Base-by-base conservation (phyloP, 2,888 invertebrate genomes). In the Oxyteleia sp. region DNA sequence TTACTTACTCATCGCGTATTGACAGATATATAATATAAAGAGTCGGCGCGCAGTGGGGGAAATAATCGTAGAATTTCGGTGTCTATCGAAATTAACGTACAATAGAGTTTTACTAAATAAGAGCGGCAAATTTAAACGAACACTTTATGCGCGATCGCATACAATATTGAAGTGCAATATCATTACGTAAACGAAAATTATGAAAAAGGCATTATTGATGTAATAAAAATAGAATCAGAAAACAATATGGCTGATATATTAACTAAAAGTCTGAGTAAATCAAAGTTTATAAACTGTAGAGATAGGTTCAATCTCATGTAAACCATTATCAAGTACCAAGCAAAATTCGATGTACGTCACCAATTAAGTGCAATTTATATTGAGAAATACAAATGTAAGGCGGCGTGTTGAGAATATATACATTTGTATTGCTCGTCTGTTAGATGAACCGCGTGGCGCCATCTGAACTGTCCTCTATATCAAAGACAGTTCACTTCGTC, bases 151-250 rank as follows among this genome's bases (percentile, higher is more conserved):
- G n/a, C n/a, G n/a, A n/a, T n/a, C n/a, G n/a, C n/a, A n/a, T n/a
- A n/a, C n/a, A n/a, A n/a, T n/a, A n/a, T n/a, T n/a, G 55, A 55
- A 55, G 41, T 59, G 2, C 49, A 49, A 49, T 49, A 23, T 49
- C 23, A 49, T 49, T 49, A 49, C 10, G 11, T 49, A 18, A 49
- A 49, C 23, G 23, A 49, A 49, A 49, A 49, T 23, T 49, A 49
- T 23, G 23, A 49, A 49, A 49, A 49, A 23, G 49, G 49, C n/a
- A n/a, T 49, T 18, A 49, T 20, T 49, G 49, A 49, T 8, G n/a
- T 23, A n/a, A 23, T 18, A 20, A 49, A 23, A 49, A 3, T 49
- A n/a, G 23, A 49, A 49, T 49, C 23, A 1, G 23, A 49, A 49
- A 41, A 41, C 13, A 41, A 41, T 49, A 18, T 23, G n/a, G 49